A percentile compares a stretch with the other conserved stretches of the same genome.
Conservation (phyloP, 2,888 invertebrate species). For the Ametastegia equiseti region DNA sequence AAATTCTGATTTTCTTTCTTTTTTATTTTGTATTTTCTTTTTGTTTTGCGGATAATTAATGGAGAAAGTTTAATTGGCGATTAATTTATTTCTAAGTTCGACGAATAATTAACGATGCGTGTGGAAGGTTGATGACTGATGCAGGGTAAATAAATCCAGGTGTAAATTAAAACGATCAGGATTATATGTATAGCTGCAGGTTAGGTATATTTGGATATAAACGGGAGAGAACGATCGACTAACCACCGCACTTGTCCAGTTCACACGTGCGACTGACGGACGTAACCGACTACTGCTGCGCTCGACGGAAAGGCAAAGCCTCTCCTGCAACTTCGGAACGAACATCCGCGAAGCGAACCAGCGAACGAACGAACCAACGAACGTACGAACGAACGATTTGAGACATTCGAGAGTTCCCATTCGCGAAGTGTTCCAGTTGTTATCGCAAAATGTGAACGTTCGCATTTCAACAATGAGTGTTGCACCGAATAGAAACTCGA, state of each 20-base stretch:
- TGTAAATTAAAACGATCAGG: too few species aligned
- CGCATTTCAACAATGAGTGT: neutral
- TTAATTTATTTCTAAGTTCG: neutral
- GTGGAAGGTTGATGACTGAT: too few species aligned
- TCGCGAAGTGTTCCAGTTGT: constrained; percentile 46
- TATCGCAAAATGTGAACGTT: neutral
- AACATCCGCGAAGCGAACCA: neutral
- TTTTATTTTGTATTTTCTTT: neutral
- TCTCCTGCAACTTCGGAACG: constrained; percentile 24
- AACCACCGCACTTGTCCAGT: constrained; percentile 47
- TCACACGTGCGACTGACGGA: constrained; percentile 49
- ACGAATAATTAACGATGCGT: too few species aligned
- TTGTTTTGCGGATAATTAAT: neutral
- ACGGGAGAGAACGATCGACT: neutral
- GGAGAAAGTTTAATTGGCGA: too few species aligned
- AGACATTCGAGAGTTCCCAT: constrained; percentile 26
- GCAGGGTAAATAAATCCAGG: too few species aligned
- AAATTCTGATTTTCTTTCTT: neutral
- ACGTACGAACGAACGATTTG: constrained; percentile 18
- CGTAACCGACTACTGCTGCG: constrained; percentile 33
- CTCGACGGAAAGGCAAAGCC: constrained; percentile 43
- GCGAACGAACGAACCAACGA: too few species aligned
- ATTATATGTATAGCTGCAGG: neutral
- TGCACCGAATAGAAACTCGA: neutral
- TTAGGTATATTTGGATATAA: neutral